These are phyloP conservation scores for Acrocephalus kingi DNA, from an alignment of 2,113 vertebrate genomes.

Conservation along the genomic window DNA sequence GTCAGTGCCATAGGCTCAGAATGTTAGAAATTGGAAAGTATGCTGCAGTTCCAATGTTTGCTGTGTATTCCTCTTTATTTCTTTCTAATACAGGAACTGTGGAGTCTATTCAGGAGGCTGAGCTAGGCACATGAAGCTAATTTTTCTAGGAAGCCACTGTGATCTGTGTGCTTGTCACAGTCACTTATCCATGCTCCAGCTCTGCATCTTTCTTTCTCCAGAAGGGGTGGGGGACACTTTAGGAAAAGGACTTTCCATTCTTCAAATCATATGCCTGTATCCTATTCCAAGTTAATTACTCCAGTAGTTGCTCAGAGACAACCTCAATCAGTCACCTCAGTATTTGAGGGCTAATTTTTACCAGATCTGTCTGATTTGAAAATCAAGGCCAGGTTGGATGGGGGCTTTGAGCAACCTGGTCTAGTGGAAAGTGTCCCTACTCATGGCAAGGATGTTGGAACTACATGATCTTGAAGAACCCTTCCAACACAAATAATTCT, in stretches of 20 bases:
- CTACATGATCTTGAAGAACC: background rate
- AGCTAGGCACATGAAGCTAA: background rate
- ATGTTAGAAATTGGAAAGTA: background rate
- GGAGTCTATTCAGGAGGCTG: background rate
- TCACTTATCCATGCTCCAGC: background rate
- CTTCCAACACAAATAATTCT: background rate
- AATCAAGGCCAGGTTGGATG: background rate
- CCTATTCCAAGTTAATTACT: background rate
- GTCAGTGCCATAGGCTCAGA: background rate
- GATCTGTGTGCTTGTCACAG: background rate
- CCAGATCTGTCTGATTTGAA: background rate
- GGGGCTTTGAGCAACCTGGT: background rate
- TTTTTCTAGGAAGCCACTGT: background rate
- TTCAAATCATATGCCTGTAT: background rate
- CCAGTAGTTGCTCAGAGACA: background rate
- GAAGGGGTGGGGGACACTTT: background rate
- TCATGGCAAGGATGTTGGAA: background rate
- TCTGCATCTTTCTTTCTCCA: background rate
- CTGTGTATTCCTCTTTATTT: background rate
- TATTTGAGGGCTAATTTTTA: background rate
- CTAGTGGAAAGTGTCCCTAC: background rate
- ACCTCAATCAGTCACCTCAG: background rate
- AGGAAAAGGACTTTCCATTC: background rate
- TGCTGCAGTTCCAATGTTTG: background rate
- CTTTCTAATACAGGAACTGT: background rate